Base-by-base conservation (phyloP, 2,797 vertebrate species). In the Enteromius paludinosus region DNA sequence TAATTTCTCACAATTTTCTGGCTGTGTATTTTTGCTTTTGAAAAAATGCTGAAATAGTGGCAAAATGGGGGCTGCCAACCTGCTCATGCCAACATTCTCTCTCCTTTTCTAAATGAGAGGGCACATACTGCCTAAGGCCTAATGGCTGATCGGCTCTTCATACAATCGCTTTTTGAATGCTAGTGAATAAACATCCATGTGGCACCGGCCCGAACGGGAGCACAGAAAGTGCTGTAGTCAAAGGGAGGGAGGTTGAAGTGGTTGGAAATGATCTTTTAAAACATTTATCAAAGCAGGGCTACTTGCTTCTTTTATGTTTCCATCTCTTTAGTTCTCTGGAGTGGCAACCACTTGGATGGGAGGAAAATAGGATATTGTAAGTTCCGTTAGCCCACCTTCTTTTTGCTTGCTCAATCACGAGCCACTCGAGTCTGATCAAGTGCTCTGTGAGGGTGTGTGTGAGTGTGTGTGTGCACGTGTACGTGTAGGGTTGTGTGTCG, bases 351-450 rank as follows among this genome's bases (percentile, higher is more conserved):
- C 93, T 90, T 94, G 92, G 94, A 95, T 91, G 94, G 94, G 89
- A 93, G 92, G 92, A 94, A 94, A 94, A 94, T 94, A 91, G 93
- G 93, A 94, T 94, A 94, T 93, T 95, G 93, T 95, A 93, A 94
- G 94, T 94, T 89, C 90, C 90, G 90, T 90, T 93, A 91, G 89
- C 91, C 83, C 89, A 91, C 89, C 89, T 94, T 92, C 79, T 91
- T 83, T 93, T 93, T 92, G 91, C 92, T 91, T 90, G 89, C 88
- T 93, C 90, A 87, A 89, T 92, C 88, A 87, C 74, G 85, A 86
- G 84, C 72, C 84, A 61, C 79, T 87, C 83, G 77, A 86, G 83
- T 87, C 79, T 83, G 77, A 83, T 89, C 76, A 83, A 86, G 86
- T 87, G 84, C 82, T 81, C 78, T 79, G 85, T 87, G 85, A 85